Evolutionary conservation across 2,888 invertebrate species (phyloP), one percentile per base, ranked within the genome.

Genomic region (Euplagia quadripunctaria): DNA sequence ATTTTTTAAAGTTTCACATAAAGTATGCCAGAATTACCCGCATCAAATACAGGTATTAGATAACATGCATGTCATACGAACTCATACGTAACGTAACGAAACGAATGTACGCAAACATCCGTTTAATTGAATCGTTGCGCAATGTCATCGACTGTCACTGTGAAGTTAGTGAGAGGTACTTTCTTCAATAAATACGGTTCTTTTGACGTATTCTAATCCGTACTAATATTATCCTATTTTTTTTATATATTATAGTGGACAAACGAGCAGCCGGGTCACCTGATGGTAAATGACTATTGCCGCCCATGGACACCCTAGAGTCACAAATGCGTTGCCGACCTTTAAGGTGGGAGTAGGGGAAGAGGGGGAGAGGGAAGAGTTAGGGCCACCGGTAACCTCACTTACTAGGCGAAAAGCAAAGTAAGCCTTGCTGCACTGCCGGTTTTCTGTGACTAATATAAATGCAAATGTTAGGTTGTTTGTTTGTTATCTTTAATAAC

Each of bases 121-220:
- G 14, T 67, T 64, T 64, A 43, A n/a, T 17, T 52, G 41, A 17
- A 67, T 41, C 12, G 42, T 68, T 68, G n/a, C 42, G 42, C 17
- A 68, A 68, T 14, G 12, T n/a, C 42, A n/a, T 20, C n/a, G 51
- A 43, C n/a, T 55, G 67, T 68, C n/a, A 17, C 68, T 17, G 14
- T n/a, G n/a, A 55, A 55, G 7, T 55, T n/a, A 14, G 42, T 42
- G 42, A 55, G 55, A 68, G 42, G 42, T 17, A n/a, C 55, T 68
- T 55, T 42, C 68, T 42, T 42, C n/a, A 17, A 68, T 52, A 42
- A 52, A 16, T 41, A 5, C 5, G 46, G 41, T 43, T 46, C 43
- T 66, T 46, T 65, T 20, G 14, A 14, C 12, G 14, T 1, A 61
- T 31, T 61, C 31, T 14, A 61, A 61, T 14, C 5, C 31, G 11